These are phyloP conservation scores for Drosophila equinoxialis DNA, from an alignment of 1,140 invertebrate genomes.

Conservation along the genomic window DNA sequence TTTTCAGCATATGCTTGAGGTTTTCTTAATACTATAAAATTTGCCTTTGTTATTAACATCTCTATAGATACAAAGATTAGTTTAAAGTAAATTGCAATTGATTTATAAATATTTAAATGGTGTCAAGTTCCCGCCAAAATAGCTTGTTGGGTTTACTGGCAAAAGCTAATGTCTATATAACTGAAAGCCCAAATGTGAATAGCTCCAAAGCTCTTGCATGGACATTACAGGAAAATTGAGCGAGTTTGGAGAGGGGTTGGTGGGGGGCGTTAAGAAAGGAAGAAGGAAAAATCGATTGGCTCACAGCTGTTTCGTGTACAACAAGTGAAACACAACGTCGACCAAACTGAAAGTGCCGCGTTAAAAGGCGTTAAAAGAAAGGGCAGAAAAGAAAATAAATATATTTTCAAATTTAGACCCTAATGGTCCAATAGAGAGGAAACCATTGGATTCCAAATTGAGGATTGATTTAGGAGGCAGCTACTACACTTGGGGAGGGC, in stretches of 20 bases:
- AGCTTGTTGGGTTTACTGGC: not conserved
- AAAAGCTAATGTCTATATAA: constrained; percentile 1
- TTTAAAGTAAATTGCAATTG: too few species aligned
- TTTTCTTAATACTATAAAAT: too few species aligned
- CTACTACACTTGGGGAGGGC: not conserved
- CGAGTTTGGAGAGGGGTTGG: not conserved
- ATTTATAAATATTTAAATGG: too few species aligned
- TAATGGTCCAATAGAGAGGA: not conserved
- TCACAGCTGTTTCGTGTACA: constrained; percentile 57
- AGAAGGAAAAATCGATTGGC: constrained; percentile 50
- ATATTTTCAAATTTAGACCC: not conserved
- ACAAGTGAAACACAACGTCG: constrained; percentile 37
- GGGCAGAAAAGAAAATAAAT: not conserved
- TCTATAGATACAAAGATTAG: too few species aligned
- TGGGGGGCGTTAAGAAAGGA: not conserved
- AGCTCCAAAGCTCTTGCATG: not conserved
- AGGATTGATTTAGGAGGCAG: not conserved
- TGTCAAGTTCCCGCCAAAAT: not conserved
- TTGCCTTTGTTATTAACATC: too few species aligned
- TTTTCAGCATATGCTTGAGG: too few species aligned
- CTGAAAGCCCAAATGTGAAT: constrained; percentile 3
- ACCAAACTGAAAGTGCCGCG: not conserved
- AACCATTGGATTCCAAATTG: not conserved
- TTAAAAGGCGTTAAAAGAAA: not conserved
- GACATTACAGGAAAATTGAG: not conserved